phyloP scores from a whole-genome alignment of 2,888 invertebrate species.

The Folsomia candida region DNA sequence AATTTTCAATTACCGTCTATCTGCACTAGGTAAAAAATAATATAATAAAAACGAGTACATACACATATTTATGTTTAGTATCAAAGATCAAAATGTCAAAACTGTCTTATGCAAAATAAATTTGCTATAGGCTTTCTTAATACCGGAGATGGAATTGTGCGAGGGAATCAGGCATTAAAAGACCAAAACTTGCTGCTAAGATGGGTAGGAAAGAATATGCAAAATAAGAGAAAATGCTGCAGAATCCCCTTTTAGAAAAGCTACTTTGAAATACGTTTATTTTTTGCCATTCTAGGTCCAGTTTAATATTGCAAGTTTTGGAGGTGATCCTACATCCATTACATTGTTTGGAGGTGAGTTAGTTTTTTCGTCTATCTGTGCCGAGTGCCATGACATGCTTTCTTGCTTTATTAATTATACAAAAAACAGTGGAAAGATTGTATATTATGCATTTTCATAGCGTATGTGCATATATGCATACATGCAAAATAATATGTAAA shows the following conservation, averaged over 20 bases:
- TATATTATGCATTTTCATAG: too few species aligned
- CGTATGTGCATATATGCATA: too few species aligned
- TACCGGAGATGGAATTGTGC: conserved; percentile 30
- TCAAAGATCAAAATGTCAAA: too few species aligned
- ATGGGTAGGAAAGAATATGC: conserved; percentile 22
- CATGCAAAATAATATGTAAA: too few species aligned
- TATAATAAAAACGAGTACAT: background rate
- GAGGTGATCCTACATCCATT: conserved; percentile 13
- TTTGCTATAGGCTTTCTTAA: conserved; percentile 30
- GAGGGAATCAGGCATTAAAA: conserved; percentile 38
- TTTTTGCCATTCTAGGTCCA: too few species aligned
- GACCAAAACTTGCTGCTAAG: conserved; percentile 33
- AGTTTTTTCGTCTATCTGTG: too few species aligned
- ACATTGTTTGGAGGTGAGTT: conserved; percentile 16
- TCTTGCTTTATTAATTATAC: background rate
- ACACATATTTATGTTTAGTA: background rate
- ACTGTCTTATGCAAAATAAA: background rate
- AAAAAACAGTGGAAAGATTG: background rate
- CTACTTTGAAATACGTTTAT: too few species aligned
- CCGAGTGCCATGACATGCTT: background rate
- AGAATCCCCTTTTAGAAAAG: too few species aligned
- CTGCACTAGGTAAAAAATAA: conserved; percentile 21
- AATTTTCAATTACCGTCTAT: conserved; percentile 25
- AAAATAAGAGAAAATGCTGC: too few species aligned
- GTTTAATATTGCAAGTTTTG: conserved; percentile 16